Conservation (phyloP, 2,888 invertebrate species). For the Pheosia gnoma region DNA sequence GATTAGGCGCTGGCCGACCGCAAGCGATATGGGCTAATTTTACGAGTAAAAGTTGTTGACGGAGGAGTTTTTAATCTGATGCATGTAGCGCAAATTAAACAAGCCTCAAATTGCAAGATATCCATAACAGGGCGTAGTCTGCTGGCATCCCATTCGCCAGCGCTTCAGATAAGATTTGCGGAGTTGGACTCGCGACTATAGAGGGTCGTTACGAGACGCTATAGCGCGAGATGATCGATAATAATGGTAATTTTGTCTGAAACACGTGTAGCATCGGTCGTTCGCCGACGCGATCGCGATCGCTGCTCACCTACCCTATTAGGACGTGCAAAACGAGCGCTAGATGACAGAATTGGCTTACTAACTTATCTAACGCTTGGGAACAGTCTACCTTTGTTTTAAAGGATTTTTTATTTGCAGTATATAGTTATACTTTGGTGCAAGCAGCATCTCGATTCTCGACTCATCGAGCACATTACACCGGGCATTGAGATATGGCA, state of each 20-base stretch:
- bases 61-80: slow-evolving; percentile 30
- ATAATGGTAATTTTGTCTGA: slow-evolving; percentile 80
- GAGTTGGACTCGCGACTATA: slow-evolving; percentile 68
- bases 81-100: slow-evolving; percentile 56
- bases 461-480: slow-evolving; percentile 37
- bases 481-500: slow-evolving; percentile 54
- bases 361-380: slow-evolving; percentile 32
- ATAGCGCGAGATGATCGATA: slow-evolving; percentile 80
- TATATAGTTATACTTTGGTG: slow-evolving; percentile 16
- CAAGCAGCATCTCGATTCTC: slow-evolving; percentile 31
- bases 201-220: slow-evolving; percentile 77
- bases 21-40: slow-evolving; percentile 57
- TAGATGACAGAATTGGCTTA: slow-evolving; percentile 66
- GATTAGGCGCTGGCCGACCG: slow-evolving; percentile 50
- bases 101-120: slow-evolving; percentile 58
- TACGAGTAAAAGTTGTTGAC: slow-evolving; percentile 51
- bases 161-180: slow-evolving; percentile 66
- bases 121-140: slow-evolving; percentile 59
- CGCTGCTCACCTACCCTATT: slow-evolving; percentile 69
- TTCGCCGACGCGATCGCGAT: slow-evolving; percentile 69
- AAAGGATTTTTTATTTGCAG: neutral
- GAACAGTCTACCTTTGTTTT: slow-evolving; percentile 13
- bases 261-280: slow-evolving; percentile 80
- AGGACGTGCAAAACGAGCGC: slow-evolving; percentile 67
- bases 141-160: slow-evolving; percentile 40